Evolutionary conservation across 2,888 invertebrate genomes (phyloP), one percentile per base, ranked within the genome.

Genomic region (Lymantria dispar): DNA sequence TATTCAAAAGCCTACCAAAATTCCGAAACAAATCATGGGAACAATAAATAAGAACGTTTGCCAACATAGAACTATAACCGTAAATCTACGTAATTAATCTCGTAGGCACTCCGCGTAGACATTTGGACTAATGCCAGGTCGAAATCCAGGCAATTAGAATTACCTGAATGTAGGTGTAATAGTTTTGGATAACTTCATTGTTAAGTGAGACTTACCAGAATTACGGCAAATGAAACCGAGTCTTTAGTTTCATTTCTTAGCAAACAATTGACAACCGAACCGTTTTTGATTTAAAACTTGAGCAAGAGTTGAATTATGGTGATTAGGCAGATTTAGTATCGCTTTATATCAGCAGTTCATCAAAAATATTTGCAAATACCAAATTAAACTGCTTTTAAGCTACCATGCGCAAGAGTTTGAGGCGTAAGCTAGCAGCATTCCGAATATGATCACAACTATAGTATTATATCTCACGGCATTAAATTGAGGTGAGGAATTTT

Each of bases 81-180:
- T 65, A 66, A 66, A 66, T 66, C 60, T 51, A 36, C 52, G 63
- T 66, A 66, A 66, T 66, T 66, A 68, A 67, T 67, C 66, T 68
- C 50, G 33, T 46, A 58, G 56, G 56, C 69, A 66, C 65, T 65
- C 61, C 58, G 54, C 68, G 29, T 48, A 55, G 58, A 58, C 69
- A 55, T 48, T 67, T 67, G 66, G 69, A 54, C 40, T 51, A 22
- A 15, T 12, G 66, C 66, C 66, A 67, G 58, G 46, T 30, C 43
- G 55, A 66, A 67, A 68, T 67, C 62, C 63, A 69, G 60, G 68
- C 72, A 72, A 72, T 68, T 72, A 67, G 64, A 64, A 68, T 72
- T 72, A 78, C 77, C 76, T 80, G 72, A 52, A 51, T 57, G 47
- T 57, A 52, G 52, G 59, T 48, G 41, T 50, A 45, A 41, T 50